A percentile compares a stretch with the other conserved stretches of the same genome.
These are phyloP conservation scores for Drosophila repleta DNA, from an alignment of 1,140 invertebrate genomes.

Conservation along the genomic window DNA sequence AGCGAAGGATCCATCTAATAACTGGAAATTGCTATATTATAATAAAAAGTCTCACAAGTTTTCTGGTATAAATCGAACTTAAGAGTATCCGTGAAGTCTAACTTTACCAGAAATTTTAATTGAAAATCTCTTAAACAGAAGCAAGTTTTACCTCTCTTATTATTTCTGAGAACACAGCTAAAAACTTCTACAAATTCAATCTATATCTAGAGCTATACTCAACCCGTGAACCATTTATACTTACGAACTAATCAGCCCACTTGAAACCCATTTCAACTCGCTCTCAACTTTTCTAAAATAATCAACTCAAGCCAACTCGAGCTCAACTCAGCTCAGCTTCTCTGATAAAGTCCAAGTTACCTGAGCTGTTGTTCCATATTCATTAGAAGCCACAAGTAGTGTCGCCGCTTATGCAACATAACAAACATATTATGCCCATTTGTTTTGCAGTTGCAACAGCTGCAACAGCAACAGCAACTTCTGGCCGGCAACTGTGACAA, in stretches of 20 bases:
- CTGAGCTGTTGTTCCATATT: background rate
- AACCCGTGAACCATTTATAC: background rate
- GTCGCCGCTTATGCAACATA: constrained; percentile 44
- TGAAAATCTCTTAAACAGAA: too few species aligned
- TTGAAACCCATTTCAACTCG: background rate
- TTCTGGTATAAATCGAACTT: too few species aligned
- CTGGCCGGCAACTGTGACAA: constrained; percentile 63
- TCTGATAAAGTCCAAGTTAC: background rate
- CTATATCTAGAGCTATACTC: too few species aligned
- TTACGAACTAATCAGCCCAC: background rate
- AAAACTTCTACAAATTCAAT: too few species aligned
- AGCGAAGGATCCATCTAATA: too few species aligned
- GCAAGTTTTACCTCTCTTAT: too few species aligned
- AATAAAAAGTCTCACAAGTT: too few species aligned
- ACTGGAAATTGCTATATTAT: too few species aligned
- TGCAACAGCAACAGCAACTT: constrained; percentile 17
- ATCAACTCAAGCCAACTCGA: too few species aligned
- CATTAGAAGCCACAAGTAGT: constrained; percentile 29
- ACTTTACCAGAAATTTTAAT: too few species aligned
- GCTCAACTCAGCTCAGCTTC: background rate
- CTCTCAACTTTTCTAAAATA: background rate
- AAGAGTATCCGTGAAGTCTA: too few species aligned
- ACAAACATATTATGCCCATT: constrained; percentile 74
- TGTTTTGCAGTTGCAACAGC: constrained; percentile 46
- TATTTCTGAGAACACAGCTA: too few species aligned